Conservation (phyloP, 2,888 invertebrate genomes). For the Lasius platythorax region DNA sequence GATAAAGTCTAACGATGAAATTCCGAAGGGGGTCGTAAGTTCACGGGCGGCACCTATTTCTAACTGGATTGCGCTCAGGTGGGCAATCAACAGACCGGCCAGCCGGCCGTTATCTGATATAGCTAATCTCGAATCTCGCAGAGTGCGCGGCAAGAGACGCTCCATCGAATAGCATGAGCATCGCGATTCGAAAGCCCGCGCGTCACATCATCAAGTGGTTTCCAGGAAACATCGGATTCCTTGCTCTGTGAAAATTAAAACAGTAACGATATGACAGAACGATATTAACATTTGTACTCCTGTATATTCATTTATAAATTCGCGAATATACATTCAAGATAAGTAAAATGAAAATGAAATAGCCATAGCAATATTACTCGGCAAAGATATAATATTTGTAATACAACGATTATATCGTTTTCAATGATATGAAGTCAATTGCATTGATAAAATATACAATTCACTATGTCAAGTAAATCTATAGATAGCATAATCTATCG, state of each 20-base stretch:
- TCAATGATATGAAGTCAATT: background rate
- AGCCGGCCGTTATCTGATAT: conserved; percentile 19
- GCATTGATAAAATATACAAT: conserved; percentile 13
- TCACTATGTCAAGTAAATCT: conserved; percentile 14
- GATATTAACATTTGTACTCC: background rate
- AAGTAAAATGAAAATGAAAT: background rate
- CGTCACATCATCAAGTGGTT: conserved; percentile 69
- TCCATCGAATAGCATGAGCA: conserved; percentile 71
- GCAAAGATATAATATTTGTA: background rate
- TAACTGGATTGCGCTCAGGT: conserved; percentile 65
- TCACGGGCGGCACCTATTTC: conserved; percentile 38
- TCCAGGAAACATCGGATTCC: conserved; percentile 74
- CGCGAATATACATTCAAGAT: background rate
- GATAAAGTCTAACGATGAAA: background rate
- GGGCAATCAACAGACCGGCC: conserved; percentile 56
- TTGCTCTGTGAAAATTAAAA: conserved; percentile 29
- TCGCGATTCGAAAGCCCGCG: conserved; percentile 69
- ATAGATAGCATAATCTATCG: conserved; percentile 8
- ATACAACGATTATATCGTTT: conserved; percentile 1
- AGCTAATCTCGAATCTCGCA: conserved; percentile 61
- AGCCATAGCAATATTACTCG: background rate
- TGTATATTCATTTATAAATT: background rate
- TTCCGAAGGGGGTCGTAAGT: background rate
- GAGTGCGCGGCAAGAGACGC: conserved; percentile 17
- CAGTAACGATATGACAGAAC: background rate